Evolutionary conservation across 2,113 vertebrate genomes (phyloP).

Genomic region (Vidua macroura): DNA sequence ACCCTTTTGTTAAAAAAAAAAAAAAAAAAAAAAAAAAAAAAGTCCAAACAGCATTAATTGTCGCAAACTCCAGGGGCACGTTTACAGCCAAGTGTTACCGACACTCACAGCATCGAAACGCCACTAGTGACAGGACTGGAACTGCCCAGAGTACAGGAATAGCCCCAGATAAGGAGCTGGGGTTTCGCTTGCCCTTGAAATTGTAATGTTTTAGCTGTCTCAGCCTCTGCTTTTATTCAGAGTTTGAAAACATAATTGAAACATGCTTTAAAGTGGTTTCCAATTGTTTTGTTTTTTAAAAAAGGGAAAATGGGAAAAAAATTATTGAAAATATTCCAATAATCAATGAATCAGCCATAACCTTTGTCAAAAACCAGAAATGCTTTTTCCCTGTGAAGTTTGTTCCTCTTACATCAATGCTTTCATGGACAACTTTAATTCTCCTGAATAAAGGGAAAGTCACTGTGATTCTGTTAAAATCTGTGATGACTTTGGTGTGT

Average conservation of each 20-base stretch:
- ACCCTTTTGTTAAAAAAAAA: background rate
- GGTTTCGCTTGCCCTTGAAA: background rate
- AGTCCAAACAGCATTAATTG: background rate
- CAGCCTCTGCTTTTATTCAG: background rate
- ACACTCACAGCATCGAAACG: accelerated
- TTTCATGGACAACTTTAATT: background rate
- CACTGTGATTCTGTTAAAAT: background rate
- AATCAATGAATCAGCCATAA: background rate
- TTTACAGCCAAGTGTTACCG: background rate
- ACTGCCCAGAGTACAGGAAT: background rate
- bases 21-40: background rate
- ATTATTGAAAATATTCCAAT: background rate
- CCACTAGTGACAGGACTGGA: background rate
- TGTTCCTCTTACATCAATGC: background rate
- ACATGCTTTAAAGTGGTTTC: background rate
- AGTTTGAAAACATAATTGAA: background rate
- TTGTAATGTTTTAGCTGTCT: background rate
- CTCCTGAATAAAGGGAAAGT: background rate
- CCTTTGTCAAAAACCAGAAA: background rate
- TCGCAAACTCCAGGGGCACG: background rate
- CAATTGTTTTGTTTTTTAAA: background rate
- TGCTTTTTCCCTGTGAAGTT: background rate
- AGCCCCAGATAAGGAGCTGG: background rate
- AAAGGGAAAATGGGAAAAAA: accelerated
- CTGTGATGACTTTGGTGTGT: background rate